Evolutionary conservation across 2,113 vertebrate species (phyloP).

Genomic region (Sinocyclocheilus grahami): DNA sequence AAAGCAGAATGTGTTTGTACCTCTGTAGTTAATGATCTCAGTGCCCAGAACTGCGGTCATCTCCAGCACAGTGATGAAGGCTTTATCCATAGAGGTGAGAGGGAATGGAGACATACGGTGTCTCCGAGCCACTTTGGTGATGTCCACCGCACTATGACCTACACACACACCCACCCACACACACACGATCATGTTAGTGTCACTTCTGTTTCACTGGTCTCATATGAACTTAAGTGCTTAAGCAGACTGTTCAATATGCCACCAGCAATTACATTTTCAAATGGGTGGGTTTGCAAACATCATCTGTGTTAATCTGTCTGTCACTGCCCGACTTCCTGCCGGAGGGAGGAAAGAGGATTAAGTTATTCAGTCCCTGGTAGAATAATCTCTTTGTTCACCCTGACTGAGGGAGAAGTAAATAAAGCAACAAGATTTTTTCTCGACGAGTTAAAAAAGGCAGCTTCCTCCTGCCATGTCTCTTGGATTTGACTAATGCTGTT

Average conservation of each 20-base stretch:
- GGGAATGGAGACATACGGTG: constrained; percentile 99
- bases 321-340: constrained; percentile 69
- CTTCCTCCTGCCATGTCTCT: constrained; percentile 67
- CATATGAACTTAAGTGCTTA: constrained; percentile 84
- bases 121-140: constrained; percentile 54
- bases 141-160: too few species aligned
- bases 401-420: constrained; percentile 75
- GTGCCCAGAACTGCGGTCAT: constrained; percentile 98
- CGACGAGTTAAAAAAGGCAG: constrained; percentile 63
- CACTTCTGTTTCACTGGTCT: constrained; percentile 74
- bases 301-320: constrained; percentile 77
- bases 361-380: constrained; percentile 76
- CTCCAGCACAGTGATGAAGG: constrained; percentile 99
- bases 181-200: constrained; percentile 59
- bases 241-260: constrained; percentile 67
- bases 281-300: constrained; percentile 76
- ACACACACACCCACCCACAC: too few species aligned
- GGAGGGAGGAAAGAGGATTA: constrained; percentile 77
- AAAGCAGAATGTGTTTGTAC: constrained; percentile 63
- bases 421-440: constrained; percentile 61
- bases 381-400: constrained; percentile 76
- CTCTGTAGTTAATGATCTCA: constrained; percentile 99
- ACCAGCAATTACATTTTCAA: constrained; percentile 79
- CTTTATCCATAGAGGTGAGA: constrained; percentile 99
- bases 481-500: constrained; percentile 72